Evolutionary conservation across 2,797 vertebrate genomes (phyloP).

Genomic region (Neosilurus hyrtlii): DNA sequence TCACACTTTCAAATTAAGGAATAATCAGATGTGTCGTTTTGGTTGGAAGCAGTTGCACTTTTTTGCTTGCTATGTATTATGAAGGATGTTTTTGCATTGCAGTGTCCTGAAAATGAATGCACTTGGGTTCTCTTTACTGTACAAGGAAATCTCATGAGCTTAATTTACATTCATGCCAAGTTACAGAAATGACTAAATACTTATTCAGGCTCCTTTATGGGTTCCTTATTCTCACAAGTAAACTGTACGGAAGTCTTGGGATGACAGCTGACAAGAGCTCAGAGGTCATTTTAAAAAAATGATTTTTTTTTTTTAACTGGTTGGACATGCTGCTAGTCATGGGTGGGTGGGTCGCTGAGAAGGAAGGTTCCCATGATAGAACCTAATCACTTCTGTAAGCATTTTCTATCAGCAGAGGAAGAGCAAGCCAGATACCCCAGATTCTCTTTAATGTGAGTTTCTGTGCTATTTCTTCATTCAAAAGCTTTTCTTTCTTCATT

Average conservation of each 20-base stretch:
- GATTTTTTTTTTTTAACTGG: conserved; percentile 47
- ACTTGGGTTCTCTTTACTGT: not conserved
- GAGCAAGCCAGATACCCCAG: conserved; percentile 25
- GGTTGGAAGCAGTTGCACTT: not conserved
- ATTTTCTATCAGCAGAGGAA: conserved; percentile 29
- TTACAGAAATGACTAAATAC: not conserved
- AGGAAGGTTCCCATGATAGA: conserved; percentile 46
- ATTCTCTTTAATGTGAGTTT: conserved; percentile 64
- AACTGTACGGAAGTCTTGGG: conserved; percentile 49
- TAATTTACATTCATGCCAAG: not conserved
- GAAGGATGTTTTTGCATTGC: not conserved
- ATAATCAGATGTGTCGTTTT: not conserved
- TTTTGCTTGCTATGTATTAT: not conserved
- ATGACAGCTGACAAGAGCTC: conserved; percentile 69
- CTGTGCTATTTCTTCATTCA: not conserved
- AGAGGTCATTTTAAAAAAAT: conserved; percentile 75
- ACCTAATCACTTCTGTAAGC: conserved; percentile 53
- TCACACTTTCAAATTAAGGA: too few species aligned
- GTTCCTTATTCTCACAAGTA: conserved; percentile 24
- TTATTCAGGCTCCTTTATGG: not conserved
- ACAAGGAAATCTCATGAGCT: too few species aligned
- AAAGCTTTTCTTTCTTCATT: not conserved
- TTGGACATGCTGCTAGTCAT: conserved; percentile 55
- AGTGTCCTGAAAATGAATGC: not conserved
- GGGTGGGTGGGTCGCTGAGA: conserved; percentile 46